Conservation (phyloP, 2,113 vertebrate genomes). For the Lampris incognitus region DNA sequence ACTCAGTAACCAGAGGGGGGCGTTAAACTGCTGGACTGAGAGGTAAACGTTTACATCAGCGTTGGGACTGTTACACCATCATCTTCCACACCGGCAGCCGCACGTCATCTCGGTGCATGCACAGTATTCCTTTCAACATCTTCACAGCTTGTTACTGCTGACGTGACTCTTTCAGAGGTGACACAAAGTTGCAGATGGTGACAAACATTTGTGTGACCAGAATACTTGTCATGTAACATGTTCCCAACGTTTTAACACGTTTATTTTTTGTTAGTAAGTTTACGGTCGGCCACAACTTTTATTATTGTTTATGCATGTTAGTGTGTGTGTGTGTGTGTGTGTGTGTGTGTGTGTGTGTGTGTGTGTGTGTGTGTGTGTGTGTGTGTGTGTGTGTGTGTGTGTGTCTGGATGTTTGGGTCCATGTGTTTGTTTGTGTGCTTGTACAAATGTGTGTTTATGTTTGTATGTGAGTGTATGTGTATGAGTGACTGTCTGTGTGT, state of each 20-base stretch:
- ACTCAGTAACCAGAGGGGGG: conserved; percentile 47
- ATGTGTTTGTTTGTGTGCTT: too few species aligned
- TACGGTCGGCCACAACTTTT: neutral
- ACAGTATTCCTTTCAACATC: conserved; percentile 23
- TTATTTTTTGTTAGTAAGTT: neutral
- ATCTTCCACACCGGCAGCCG: neutral
- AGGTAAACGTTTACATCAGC: too few species aligned
- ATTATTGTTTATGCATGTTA: neutral
- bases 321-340: neutral
- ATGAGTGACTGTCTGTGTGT: too few species aligned
- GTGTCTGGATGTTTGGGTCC: too few species aligned
- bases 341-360: too few species aligned
- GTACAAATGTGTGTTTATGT: too few species aligned
- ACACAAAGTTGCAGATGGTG: neutral
- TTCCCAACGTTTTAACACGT: neutral
- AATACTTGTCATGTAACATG: neutral
- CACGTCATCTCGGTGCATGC: neutral
- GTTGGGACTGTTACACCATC: neutral
- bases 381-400: too few species aligned
- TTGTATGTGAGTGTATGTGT: too few species aligned
- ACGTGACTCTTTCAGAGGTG: neutral
- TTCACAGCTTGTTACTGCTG: conserved; percentile 2
- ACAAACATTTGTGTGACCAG: neutral
- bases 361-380: too few species aligned
- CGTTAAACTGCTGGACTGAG: conserved; percentile 31